Evolutionary conservation across 2,888 invertebrate species (phyloP).

Genomic region (Magallana nippona): DNA sequence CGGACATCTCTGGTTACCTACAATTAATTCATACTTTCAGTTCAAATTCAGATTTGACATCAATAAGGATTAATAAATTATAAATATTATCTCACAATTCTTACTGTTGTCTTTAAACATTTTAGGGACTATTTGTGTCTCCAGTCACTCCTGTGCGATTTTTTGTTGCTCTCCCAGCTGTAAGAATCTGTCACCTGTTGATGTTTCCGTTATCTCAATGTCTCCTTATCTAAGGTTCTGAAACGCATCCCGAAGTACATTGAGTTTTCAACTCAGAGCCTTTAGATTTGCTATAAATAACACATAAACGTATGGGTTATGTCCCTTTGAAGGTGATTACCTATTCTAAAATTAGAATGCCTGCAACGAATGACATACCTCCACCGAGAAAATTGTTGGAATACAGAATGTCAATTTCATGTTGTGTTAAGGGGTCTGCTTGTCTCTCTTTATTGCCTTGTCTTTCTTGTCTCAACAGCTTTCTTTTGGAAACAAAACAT

Average conservation of each 20-base stretch:
- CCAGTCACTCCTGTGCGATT: background rate
- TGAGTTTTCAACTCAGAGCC: slow-evolving; percentile 44
- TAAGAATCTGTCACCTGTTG: slow-evolving; percentile 41
- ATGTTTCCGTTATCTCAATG: slow-evolving; percentile 37
- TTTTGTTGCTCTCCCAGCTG: slow-evolving; percentile 49
- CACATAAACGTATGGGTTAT: background rate
- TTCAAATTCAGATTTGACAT: too few relatives aligned
- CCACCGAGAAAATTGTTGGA: slow-evolving; percentile 34
- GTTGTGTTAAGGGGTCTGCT: slow-evolving; percentile 45
- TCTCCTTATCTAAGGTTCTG: slow-evolving; percentile 45
- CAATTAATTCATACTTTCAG: too few relatives aligned
- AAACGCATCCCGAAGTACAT: slow-evolving; percentile 47
- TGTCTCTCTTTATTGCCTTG: slow-evolving; percentile 34
- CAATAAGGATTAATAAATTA: background rate
- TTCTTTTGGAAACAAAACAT: slow-evolving; percentile 47
- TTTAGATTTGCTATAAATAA: slow-evolving; percentile 38
- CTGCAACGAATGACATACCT: slow-evolving; percentile 8
- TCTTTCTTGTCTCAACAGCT: slow-evolving; percentile 38
- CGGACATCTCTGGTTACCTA: too few relatives aligned
- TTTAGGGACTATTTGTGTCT: background rate
- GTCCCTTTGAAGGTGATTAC: background rate
- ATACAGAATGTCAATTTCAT: slow-evolving; percentile 42
- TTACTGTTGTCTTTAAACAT: background rate
- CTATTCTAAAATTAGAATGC: background rate
- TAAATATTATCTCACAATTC: background rate